Base-by-base conservation (phyloP, 2,113 vertebrate species). In the Hylia prasina region DNA sequence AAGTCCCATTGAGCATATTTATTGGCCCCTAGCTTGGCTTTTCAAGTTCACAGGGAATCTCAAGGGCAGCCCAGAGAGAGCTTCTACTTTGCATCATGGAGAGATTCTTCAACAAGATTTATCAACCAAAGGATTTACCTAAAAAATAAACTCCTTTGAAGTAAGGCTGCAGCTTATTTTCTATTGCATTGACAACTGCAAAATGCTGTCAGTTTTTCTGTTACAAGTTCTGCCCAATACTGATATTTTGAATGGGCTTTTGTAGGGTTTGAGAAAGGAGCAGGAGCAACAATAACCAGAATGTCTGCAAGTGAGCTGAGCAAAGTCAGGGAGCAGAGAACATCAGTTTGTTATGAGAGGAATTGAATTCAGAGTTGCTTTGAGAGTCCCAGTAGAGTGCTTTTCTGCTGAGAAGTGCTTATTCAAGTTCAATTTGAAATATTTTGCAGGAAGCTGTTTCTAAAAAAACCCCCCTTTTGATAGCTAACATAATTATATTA, bases 381-480 rank as follows among this genome's bases (percentile, higher is more conserved):
- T 75, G 56, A 28, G 48, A 84, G 50, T 87, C 84, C 80, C 87
- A 44, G 47, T 63, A 71, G 90, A 89, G 60, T 18, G 30, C 21
- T 91, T 87, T 57, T 64, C 37, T 87, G 60, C 51, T 54, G 60
- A 84, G 77, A 87, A 84, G 33, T 78, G 69, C 70, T 91, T 96
- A 87, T 84, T 93, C 56, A 89, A 68, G 69, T 84, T 91, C 61
- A 93, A 48, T 89, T 84, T 84, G 60, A 93, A 91, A 42, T 75
- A 39, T 66, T 93, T 89, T 89, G 47, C 33, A 72, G 73, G 39
- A 71, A 75, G 37, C 7, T 3, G 15, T 51, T 70, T 77, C 58
- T 91, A 40, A 70, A 93, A 92, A 89, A 45, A 68, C 24, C 0
- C 0, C 7, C 0, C 4, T 70, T 84, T 78, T 44, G 54, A 40